A percentile compares a stretch with the other conserved stretches of the same genome.
phyloP scores from a whole-genome alignment of 2,888 invertebrate genomes.

The Hanleya hanleyi region DNA sequence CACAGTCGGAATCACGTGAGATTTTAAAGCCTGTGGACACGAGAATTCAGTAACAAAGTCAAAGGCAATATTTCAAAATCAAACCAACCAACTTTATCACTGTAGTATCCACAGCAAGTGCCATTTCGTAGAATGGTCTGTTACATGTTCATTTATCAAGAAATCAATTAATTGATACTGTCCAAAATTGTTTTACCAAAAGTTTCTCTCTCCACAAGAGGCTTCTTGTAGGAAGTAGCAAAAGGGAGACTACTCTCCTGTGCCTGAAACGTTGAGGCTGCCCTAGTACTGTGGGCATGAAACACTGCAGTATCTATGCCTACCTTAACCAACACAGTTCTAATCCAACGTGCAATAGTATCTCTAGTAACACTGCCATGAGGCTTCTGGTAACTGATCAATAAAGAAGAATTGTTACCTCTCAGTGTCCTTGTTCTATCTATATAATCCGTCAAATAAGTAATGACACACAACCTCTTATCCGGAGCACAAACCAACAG shows the following conservation, averaged over 20 bases:
- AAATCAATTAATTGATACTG: too few relatives aligned
- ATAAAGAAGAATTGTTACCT: not conserved
- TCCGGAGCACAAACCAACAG: not conserved
- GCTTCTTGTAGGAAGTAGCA: too few relatives aligned
- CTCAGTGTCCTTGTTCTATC: not conserved
- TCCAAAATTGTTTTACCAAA: too few relatives aligned
- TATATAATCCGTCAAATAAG: not conserved
- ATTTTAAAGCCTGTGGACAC: too few relatives aligned
- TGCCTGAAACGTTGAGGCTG: not conserved
- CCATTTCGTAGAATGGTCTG: too few relatives aligned
- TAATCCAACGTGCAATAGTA: not conserved
- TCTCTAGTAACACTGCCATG: not conserved
- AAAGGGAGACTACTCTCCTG: not conserved
- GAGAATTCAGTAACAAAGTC: too few relatives aligned
- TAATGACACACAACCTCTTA: not conserved
- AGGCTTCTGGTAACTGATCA: not conserved
- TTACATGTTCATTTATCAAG: too few relatives aligned
- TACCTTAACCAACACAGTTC: not conserved
- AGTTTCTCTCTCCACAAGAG: too few relatives aligned
- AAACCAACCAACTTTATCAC: too few relatives aligned
- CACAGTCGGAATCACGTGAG: too few relatives aligned
- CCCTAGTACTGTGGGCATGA: not conserved
- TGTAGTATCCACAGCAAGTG: too few relatives aligned
- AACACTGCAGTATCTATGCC: not conserved
- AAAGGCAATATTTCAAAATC: too few relatives aligned